Conservation (phyloP, 1,140 invertebrate genomes). For the Musca domestica region DNA sequence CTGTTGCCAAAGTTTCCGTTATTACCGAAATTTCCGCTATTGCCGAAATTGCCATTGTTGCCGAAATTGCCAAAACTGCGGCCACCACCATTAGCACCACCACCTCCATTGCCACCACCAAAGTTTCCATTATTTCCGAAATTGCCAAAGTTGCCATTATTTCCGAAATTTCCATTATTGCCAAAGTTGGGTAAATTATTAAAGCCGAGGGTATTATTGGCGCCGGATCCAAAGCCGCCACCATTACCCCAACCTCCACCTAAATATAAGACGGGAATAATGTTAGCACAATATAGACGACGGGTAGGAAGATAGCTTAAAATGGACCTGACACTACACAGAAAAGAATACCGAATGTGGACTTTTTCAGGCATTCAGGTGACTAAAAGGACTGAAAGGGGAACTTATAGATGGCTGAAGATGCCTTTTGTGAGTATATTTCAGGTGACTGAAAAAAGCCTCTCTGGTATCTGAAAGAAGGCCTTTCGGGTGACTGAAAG, state of each 20-base stretch:
- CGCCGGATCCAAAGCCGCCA: slow-evolving; percentile 40
- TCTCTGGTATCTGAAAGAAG: no score
- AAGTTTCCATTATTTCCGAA: slow-evolving; percentile 37
- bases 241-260: slow-evolving; percentile 47
- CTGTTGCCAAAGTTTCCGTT: slow-evolving; percentile 21
- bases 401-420: no score
- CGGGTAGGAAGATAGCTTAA: no score
- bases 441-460: no score
- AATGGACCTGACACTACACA: no score
- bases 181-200: slow-evolving; percentile 46
- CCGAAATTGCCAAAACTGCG: slow-evolving; percentile 8
- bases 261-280: no score
- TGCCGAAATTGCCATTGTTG: slow-evolving; percentile 20
- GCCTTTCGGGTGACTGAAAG: no score
- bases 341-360: no score
- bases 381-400: no score
- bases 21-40: slow-evolving; percentile 4
- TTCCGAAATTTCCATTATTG: slow-evolving; percentile 52
- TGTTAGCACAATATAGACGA: no score
- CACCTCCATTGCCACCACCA: slow-evolving; percentile 13
- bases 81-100: slow-evolving; percentile 2
- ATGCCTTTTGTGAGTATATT: no score
- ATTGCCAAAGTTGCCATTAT: slow-evolving; percentile 37
- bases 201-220: slow-evolving; percentile 48
- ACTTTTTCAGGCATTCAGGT: no score